Percentiles rank a stretch among this genome's conserved stretches.
Conservation (phyloP, 37 sponge, comb jelly and placozoan species). For the Beroe ovata region DNA sequence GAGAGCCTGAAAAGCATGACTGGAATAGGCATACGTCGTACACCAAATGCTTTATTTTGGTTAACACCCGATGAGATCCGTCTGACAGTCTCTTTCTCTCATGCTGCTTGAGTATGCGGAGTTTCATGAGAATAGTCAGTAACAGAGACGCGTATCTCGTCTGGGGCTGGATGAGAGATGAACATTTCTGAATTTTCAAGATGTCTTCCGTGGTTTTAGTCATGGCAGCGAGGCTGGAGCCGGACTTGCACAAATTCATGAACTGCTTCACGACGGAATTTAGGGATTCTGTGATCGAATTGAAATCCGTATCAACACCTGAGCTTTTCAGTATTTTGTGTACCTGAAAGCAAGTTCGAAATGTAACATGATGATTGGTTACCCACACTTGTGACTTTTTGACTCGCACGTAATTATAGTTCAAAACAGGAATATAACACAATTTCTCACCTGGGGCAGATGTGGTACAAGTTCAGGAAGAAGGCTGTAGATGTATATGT, state of each 20-base stretch:
- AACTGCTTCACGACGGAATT: conserved; percentile 8
- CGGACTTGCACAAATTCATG: conserved; percentile 1
- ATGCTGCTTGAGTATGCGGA: not conserved
- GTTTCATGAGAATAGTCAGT: not conserved
- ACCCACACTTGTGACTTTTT: no score
- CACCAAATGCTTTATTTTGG: not conserved
- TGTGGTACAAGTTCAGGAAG: conserved; percentile 20
- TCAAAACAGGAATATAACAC: no score
- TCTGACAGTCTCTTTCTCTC: not conserved
- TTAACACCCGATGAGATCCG: not conserved
- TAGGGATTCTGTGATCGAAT: not conserved
- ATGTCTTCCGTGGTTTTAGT: conserved; percentile 17
- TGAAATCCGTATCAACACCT: not conserved
- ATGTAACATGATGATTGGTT: no score
- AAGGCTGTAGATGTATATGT: conserved; percentile 52
- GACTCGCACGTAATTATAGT: no score
- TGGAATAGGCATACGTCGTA: conserved; percentile 12
- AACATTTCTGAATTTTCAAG: conserved; percentile 28
- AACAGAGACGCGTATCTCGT: conserved; percentile 24
- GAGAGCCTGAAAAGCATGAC: not conserved
- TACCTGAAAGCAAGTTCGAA: conserved; percentile 25
- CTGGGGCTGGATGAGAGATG: not conserved
- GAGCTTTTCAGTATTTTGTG: conserved; percentile 51
- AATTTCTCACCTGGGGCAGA: conserved; percentile 54
- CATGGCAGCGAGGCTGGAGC: not conserved